Evolutionary conservation across 1,140 invertebrate genomes (phyloP).

Genomic region (Leptestheria dahalacensis): DNA sequence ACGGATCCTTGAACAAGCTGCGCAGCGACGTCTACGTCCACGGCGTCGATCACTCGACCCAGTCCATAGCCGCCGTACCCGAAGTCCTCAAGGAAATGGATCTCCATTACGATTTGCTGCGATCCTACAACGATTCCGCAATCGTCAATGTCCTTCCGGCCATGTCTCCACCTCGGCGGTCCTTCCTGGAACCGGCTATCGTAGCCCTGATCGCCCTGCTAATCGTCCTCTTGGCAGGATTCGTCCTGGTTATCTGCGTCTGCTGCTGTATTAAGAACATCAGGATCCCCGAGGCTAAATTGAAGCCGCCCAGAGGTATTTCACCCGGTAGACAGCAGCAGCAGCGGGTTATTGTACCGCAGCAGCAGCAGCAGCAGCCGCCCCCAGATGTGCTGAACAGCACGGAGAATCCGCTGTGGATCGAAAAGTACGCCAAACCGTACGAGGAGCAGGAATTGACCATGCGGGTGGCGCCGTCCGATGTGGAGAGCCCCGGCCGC

Average conservation of each 20-base stretch:
- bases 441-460: constrained; percentile 86
- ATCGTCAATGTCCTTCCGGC: constrained; percentile 58
- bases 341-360: neutral
- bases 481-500: constrained; percentile 14
- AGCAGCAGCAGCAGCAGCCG: constrained; percentile 24
- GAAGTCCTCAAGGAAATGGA: constrained; percentile 70
- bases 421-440: constrained; percentile 70
- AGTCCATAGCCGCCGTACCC: constrained; percentile 58
- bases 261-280: constrained; percentile 69
- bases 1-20: constrained; percentile 48
- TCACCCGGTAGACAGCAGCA: too few species aligned
- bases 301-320: constrained; percentile 13
- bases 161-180: constrained; percentile 25
- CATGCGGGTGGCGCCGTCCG: constrained; percentile 52
- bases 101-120: constrained; percentile 65
- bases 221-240: constrained; percentile 69
- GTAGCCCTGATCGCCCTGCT: constrained; percentile 69
- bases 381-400: constrained; percentile 62
- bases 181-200: constrained; percentile 58
- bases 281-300: constrained; percentile 37
- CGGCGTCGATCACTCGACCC: constrained; percentile 55
- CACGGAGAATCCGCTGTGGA: constrained; percentile 84
- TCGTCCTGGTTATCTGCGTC: constrained; percentile 69
- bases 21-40: constrained; percentile 80
- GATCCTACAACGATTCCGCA: constrained; percentile 55